Evolutionary conservation across 2,888 invertebrate genomes (phyloP), one percentile per base, ranked within the genome.

Genomic region (Caenorhabditis afra): DNA sequence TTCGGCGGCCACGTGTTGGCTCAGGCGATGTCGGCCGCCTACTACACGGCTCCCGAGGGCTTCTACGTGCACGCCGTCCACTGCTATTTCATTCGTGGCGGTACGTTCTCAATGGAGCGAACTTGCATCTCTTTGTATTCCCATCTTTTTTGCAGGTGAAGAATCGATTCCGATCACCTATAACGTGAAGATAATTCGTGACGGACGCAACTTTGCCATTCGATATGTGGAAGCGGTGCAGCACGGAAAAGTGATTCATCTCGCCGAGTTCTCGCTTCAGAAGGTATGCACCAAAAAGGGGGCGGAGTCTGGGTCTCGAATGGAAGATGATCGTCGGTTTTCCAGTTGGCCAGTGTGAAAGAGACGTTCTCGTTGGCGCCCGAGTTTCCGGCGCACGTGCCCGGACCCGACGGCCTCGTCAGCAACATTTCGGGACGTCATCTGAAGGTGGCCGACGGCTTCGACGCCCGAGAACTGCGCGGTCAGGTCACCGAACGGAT

Each of bases 161-260:
- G 85, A 82, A 62, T 77, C 78, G 5, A 75, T 71, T 39, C 85
- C 87, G 37, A 86, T 86, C 44, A 87, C 78, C 16, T 86, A 83
- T 55, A 81, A 81, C 35, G 87, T 87, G 22, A 85, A 85, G 49
- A 80, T 81, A 12, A 85, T 87, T 39, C 80, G 87, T 10, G 84
- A 87, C 52, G 87, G 87, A 7, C 66, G 87, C 0, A 87, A 87
- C 61, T 87, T 87, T 53, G 81, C 85, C 3, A 83, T 87, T 23
- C 82, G 87, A n/a, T 85, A 84, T 23, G 87, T 87, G 12, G 85
- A 87, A 81, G 83, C 85, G 0, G 78, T 84, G 11, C 87, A 87
- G 45, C 80, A 83, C 53, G 84, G 81, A 37, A 86, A 85, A 68
- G 80, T 81, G 14, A 85, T 86, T 18, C 87, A 86, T 65, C 47